A percentile compares a stretch with the other conserved stretches of the same genome.
phyloP scores from a whole-genome alignment of 1,140 invertebrate genomes.

The Homarus americanus region DNA sequence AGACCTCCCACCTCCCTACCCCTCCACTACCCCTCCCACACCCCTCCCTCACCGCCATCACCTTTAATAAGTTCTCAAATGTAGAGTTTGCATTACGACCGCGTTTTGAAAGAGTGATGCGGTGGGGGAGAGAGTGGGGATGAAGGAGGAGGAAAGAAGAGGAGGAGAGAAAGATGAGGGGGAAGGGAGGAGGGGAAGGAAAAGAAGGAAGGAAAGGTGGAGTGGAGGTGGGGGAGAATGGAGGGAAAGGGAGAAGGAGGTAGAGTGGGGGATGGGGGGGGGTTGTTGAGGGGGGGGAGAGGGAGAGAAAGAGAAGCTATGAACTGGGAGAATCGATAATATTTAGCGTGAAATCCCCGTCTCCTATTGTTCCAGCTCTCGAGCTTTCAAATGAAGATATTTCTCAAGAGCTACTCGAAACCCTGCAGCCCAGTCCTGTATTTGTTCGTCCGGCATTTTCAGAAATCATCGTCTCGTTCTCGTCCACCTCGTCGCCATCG shows the following conservation, averaged over 20 bases:
- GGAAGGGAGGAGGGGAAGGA: neutral
- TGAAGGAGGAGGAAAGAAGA: neutral
- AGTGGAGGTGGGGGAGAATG: neutral
- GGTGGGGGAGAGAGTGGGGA: neutral
- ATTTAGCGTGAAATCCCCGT: slow-evolving; percentile 73
- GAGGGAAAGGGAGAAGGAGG: neutral
- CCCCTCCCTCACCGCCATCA: slow-evolving; percentile 35
- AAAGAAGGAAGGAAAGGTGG: no score
- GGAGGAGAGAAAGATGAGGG: neutral
- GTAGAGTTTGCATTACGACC: slow-evolving; percentile 56
- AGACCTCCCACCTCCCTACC: neutral
- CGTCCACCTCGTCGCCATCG: neutral
- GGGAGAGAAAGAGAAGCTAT: slow-evolving; percentile 19
- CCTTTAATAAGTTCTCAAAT: slow-evolving; percentile 69
- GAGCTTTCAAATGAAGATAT: slow-evolving; percentile 72
- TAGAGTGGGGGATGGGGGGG: neutral
- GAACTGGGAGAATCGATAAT: slow-evolving; percentile 68
- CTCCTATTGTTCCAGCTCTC: slow-evolving; percentile 65
- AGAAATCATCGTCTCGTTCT: slow-evolving; percentile 22
- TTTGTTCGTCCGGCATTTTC: slow-evolving; percentile 28
- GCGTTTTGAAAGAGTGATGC: slow-evolving; percentile 11
- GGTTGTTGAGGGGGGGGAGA: neutral
- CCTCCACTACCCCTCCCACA: neutral
- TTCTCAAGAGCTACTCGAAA: slow-evolving; percentile 70
- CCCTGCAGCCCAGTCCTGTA: slow-evolving; percentile 21